Evolutionary conservation across 2,797 vertebrate species (phyloP).

Genomic region (Aplochiton taeniatus): DNA sequence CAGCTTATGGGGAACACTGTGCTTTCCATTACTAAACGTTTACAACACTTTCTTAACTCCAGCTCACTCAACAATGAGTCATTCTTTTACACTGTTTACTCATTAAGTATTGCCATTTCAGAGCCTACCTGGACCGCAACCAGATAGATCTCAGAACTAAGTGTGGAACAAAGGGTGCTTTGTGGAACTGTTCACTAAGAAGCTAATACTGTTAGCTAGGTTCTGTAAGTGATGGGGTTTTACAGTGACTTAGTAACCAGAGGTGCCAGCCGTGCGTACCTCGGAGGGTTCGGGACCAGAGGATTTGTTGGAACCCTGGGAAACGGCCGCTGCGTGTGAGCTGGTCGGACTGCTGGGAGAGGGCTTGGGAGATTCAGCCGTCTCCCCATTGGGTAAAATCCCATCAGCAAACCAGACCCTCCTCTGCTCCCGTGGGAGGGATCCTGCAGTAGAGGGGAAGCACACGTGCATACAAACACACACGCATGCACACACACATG

Average conservation of each 20-base stretch:
- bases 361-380: slow-evolving; percentile 86
- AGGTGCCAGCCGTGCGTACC: slow-evolving; percentile 66
- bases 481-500: neutral
- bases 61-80: slow-evolving; percentile 29
- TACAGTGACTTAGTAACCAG: neutral
- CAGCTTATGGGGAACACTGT: neutral
- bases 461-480: neutral
- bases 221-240: neutral
- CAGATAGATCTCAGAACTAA: slow-evolving; percentile 15
- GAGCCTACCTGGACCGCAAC: slow-evolving; percentile 8
- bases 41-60: slow-evolving; percentile 25
- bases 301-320: slow-evolving; percentile 83
- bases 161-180: slow-evolving; percentile 35
- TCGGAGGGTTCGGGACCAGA: slow-evolving; percentile 78
- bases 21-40: slow-evolving; percentile 22
- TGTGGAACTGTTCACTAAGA: slow-evolving; percentile 20
- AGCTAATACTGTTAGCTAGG: slow-evolving; percentile 12
- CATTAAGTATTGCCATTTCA: neutral
- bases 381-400: slow-evolving; percentile 92
- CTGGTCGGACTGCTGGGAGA: slow-evolving; percentile 76
- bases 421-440: slow-evolving; percentile 89
- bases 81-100: slow-evolving; percentile 31
- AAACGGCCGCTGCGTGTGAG: slow-evolving; percentile 78
- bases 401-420: slow-evolving; percentile 98
- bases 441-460: slow-evolving; percentile 45